These are phyloP conservation scores for Drosophila barbarae DNA, from an alignment of 2,888 invertebrate species.

Conservation along the genomic window DNA sequence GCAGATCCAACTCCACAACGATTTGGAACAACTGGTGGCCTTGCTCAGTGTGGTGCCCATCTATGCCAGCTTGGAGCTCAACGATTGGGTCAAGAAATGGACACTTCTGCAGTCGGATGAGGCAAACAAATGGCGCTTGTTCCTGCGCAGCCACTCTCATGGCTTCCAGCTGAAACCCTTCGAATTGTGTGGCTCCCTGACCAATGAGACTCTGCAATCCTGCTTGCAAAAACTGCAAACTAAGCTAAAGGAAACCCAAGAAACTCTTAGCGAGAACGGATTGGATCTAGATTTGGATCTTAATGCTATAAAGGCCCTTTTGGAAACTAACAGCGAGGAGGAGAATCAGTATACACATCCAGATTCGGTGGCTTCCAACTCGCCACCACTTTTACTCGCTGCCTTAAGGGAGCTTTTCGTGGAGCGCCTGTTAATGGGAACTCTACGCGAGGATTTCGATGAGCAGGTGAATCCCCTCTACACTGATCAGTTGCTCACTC, in stretches of 20 bases:
- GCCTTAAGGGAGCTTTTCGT: slow-evolving; percentile 71
- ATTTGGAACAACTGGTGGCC: slow-evolving; percentile 62
- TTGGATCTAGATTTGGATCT: slow-evolving; percentile 37
- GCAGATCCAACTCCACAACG: slow-evolving; percentile 52
- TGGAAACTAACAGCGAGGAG: slow-evolving; percentile 30
- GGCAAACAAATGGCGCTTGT: slow-evolving; percentile 54
- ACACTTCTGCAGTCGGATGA: slow-evolving; percentile 63
- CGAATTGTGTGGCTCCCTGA: slow-evolving; percentile 26
- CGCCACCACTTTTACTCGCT: slow-evolving; percentile 33
- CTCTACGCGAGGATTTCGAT: slow-evolving; percentile 38
- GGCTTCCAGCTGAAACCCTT: slow-evolving; percentile 46
- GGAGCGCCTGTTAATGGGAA: slow-evolving; percentile 56
- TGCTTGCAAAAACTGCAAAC: slow-evolving; percentile 35
- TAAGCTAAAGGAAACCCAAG: slow-evolving; percentile 19
- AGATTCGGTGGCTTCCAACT: slow-evolving; percentile 17
- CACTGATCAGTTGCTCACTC: slow-evolving; percentile 62
- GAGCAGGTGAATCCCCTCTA: slow-evolving; percentile 62
- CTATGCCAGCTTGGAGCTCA: slow-evolving; percentile 67
- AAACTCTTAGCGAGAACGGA: neutral
- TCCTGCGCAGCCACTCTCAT: slow-evolving; percentile 28
- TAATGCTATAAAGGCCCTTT: slow-evolving; percentile 8
- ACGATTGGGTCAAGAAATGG: slow-evolving; percentile 64
- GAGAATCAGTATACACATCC: slow-evolving; percentile 32
- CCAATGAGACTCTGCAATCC: slow-evolving; percentile 6
- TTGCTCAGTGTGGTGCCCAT: slow-evolving; percentile 66